phyloP scores from a whole-genome alignment of 1,140 invertebrate species.

The Platyscapa corneri region DNA sequence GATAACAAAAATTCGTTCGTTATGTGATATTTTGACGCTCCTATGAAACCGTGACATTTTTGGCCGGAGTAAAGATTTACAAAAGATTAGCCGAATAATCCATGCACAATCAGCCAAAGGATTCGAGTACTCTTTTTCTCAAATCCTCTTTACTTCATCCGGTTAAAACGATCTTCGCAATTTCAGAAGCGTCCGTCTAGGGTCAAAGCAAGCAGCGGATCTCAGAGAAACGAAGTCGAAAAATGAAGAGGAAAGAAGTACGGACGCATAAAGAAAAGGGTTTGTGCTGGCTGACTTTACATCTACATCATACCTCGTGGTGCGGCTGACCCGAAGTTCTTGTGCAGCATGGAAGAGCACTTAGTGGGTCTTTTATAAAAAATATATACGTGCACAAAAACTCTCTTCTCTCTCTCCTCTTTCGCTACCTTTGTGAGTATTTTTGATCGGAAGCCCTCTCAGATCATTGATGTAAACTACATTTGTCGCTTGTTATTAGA shows the following conservation, averaged over 20 bases:
- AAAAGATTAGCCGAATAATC: conserved; percentile 40
- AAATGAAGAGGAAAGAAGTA: background rate
- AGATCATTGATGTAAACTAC: too few relatives aligned
- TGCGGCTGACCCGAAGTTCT: background rate
- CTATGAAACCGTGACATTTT: background rate
- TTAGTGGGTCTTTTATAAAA: background rate
- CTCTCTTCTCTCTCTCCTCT: background rate
- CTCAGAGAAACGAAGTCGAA: background rate
- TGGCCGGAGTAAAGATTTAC: conserved; percentile 2
- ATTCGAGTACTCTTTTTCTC: background rate
- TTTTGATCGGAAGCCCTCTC: too few relatives aligned
- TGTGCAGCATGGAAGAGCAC: background rate
- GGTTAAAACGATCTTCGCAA: background rate
- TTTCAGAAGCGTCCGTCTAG: background rate
- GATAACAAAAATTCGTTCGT: background rate
- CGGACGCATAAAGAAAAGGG: background rate
- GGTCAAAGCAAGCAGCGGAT: background rate
- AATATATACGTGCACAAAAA: too few relatives aligned
- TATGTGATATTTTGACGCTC: background rate
- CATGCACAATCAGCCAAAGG: conserved; percentile 21
- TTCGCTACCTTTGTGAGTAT: background rate
- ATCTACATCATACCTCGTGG: background rate
- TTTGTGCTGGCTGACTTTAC: background rate
- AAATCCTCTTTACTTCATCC: background rate
- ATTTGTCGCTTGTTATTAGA: too few relatives aligned